These are phyloP conservation scores for Spheniscus mendiculus DNA, from an alignment of 2,113 vertebrate species.

Conservation along the genomic window DNA sequence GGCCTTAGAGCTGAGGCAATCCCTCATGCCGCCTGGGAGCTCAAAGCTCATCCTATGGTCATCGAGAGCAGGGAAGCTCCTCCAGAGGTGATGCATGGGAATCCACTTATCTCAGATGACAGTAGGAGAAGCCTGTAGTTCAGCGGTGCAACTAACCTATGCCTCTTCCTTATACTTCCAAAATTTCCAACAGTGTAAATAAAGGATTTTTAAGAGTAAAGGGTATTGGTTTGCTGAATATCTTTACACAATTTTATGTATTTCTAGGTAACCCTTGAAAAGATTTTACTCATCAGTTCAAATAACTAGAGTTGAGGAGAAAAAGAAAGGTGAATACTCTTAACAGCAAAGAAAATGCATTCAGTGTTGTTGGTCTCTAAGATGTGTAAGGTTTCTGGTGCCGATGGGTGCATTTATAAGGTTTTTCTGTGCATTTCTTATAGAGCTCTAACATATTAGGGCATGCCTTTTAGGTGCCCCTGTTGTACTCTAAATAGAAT, in stretches of 20 bases:
- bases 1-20: neutral
- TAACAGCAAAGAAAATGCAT: neutral
- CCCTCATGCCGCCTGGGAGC: rapidly evolving
- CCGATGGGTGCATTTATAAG: neutral
- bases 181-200: neutral
- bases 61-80: neutral
- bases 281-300: neutral
- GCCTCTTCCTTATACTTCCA: neutral
- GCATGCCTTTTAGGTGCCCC: neutral
- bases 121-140: neutral
- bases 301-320: neutral
- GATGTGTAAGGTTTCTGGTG: neutral
- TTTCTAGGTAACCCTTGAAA: neutral
- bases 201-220: neutral
- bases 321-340: neutral
- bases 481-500: neutral
- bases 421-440: neutral
- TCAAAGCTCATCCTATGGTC: neutral
- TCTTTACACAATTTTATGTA: neutral
- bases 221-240: neutral
- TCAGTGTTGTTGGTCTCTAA: neutral
- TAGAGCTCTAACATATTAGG: neutral
- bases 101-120: neutral
- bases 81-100: neutral
- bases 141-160: neutral